These are phyloP conservation scores for Mesorhabditis sp. DNA, from an alignment of 2,888 invertebrate genomes.

Conservation along the genomic window DNA sequence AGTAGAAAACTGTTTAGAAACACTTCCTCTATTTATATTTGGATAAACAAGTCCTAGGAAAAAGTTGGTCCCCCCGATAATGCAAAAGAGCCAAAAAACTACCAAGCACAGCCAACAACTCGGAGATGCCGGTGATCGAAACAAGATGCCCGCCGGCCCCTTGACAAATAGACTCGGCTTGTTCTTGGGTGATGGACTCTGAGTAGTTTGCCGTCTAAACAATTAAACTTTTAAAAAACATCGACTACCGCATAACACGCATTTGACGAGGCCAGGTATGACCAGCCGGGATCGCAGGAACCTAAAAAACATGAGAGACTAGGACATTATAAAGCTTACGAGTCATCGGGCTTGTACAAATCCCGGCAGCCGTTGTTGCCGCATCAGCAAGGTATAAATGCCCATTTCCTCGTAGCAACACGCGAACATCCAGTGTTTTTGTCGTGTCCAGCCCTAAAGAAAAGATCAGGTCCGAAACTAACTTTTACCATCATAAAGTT, in stretches of 20 bases:
- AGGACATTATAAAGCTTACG: background rate
- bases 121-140: no score
- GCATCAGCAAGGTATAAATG: background rate
- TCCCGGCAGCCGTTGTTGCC: background rate
- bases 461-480: background rate
- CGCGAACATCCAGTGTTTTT: background rate
- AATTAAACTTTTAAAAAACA: background rate
- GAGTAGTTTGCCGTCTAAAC: no score
- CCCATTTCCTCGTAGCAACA: background rate
- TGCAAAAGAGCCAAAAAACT: no score
- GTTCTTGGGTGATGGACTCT: no score
- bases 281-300: background rate
- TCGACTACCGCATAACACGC: background rate
- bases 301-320: background rate
- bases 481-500: background rate
- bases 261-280: background rate
- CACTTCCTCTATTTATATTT: no score
- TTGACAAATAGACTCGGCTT: no score
- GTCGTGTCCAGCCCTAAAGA: background rate
- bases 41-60: no score
- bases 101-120: no score
- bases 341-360: background rate
- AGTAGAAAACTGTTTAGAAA: no score
- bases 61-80: no score
- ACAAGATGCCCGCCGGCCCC: no score